phyloP scores from a whole-genome alignment of 2,888 invertebrate species.

The Iphiclides podalirius region DNA sequence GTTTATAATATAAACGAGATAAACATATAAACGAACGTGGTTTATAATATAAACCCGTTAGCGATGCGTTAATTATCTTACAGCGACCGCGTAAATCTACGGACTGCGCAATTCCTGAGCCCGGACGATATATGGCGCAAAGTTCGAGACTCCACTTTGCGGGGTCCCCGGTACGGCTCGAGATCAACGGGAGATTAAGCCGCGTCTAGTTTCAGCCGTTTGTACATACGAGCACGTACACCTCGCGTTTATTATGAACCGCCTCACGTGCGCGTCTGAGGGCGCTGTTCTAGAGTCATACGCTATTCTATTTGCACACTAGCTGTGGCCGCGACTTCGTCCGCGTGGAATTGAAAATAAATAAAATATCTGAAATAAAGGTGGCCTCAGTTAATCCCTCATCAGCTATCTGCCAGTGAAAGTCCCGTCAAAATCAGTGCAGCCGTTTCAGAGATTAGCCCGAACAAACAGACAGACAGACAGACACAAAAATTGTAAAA shows the following conservation, averaged over 20 bases:
- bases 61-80: conserved; percentile 15
- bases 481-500: too few species aligned
- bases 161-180: conserved; percentile 21
- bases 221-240: conserved; percentile 13
- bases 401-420: too few species aligned
- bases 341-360: too few species aligned
- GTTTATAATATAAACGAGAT: too few species aligned
- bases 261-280: background rate
- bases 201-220: conserved; percentile 15
- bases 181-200: conserved; percentile 26
- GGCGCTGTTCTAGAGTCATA: background rate
- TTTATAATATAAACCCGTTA: too few species aligned
- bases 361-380: too few species aligned
- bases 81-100: conserved; percentile 6
- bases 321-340: too few species aligned
- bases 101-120: conserved; percentile 4
- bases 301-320: background rate
- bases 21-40: too few species aligned
- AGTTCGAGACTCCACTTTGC: conserved; percentile 34
- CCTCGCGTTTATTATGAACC: conserved; percentile 5
- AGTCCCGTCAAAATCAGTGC: too few species aligned
- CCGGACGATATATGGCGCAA: conserved; percentile 42
- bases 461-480: too few species aligned
- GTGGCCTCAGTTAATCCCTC: too few species aligned
- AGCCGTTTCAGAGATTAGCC: too few species aligned